phyloP scores from a whole-genome alignment of 2,797 vertebrate genomes.

The Girardinus metallicus region DNA sequence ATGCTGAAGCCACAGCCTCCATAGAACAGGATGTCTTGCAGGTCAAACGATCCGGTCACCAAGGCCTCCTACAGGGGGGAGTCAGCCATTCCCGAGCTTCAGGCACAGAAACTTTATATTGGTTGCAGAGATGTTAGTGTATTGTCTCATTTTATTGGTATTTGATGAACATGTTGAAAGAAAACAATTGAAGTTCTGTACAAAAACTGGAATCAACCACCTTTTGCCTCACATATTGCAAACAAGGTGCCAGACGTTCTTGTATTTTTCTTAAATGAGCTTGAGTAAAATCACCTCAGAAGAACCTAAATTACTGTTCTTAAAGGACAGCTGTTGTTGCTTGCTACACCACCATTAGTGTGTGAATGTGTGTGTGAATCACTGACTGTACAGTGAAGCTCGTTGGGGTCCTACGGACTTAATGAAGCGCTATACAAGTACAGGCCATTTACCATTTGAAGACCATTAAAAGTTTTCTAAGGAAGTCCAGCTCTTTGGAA shows the following conservation, averaged over 20 bases:
- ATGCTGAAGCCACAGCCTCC: slow-evolving; percentile 93
- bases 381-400: too few species aligned
- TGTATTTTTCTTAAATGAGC: not conserved
- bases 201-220: not conserved
- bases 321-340: too few species aligned
- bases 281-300: not conserved
- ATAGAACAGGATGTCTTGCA: slow-evolving; percentile 95
- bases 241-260: not conserved
- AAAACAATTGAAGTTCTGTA: not conserved
- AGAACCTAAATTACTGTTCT: not conserved
- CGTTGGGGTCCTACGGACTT: too few species aligned
- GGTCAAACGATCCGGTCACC: slow-evolving; percentile 89
- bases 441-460: not conserved
- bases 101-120: not conserved
- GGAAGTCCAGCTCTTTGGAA: not conserved
- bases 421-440: too few species aligned
- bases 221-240: not conserved
- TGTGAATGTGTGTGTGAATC: too few species aligned
- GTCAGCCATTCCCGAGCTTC: slow-evolving; percentile 7
- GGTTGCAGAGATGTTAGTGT: not conserved
- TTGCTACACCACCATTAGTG: too few species aligned
- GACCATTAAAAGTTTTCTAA: not conserved
- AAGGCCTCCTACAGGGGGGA: slow-evolving; percentile 83
- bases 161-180: not conserved
- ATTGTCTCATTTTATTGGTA: not conserved